Evolutionary conservation across 92 coral and sea anemone genomes (phyloP), one percentile per base, ranked within the genome.

Genomic region (Micromussa lordhowensis): DNA sequence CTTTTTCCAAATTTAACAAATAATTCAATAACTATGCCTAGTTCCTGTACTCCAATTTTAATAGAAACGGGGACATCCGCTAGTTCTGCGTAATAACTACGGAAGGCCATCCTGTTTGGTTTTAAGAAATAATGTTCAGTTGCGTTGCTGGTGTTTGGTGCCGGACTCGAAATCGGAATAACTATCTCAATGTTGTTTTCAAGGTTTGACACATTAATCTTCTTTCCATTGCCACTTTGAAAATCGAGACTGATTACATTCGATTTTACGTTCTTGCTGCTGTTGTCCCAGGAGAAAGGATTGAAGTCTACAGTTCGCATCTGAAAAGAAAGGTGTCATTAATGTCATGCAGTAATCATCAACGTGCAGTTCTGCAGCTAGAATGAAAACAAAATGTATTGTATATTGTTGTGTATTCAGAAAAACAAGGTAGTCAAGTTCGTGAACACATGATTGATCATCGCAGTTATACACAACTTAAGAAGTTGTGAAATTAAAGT

Each of bases 211-310:
- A 82, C 76, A 17, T 36, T 64, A 7, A 82, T 31, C 36, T 38
- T 82, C 35, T n/a, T 82, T 18, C 49, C 75, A 22, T 38, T 40
- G 30, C 26, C 82, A 24, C 35, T 85, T 54, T 78, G 82, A 34
- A 85, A 70, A 26, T 72, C 88, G 53, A 71, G 69, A 28, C 80
- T 71, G 24, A 21, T 22, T 12, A 85, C 88, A 55, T 51, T 30
- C 30, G 88, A 85, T 29, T 72, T 53, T 18, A 85, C 22, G 30
- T 75, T 77, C n/a, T 75, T 48, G 36, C 80, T 75, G 55, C 72
- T 75, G 7, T 48, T 71, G 88, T 71, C 88, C 88, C 88, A 85
- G n/a, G 40, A 54, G 82, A 69, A 85, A 30, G 88, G 88, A 59
- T 85, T 85, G 22, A 75, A 71, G 2, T 55, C 17, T 29, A 57